phyloP scores from a whole-genome alignment of 2,888 invertebrate species.

The Drosophila austrosaltans region DNA sequence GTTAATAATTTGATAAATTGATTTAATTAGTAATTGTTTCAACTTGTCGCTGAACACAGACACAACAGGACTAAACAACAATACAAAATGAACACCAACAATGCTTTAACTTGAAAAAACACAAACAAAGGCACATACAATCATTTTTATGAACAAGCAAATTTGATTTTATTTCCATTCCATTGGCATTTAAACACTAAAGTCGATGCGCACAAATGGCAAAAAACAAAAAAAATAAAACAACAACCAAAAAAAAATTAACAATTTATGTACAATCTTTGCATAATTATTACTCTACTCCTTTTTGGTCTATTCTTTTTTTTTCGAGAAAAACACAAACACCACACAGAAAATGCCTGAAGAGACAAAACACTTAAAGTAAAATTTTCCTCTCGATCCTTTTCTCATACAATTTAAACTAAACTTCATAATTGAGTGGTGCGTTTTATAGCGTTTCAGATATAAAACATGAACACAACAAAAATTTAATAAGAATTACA shows the following conservation, averaged over 20 bases:
- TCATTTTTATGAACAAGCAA: slow-evolving; percentile 29
- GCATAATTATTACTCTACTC: slow-evolving; percentile 8
- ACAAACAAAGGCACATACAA: slow-evolving; percentile 20
- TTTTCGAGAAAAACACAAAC: slow-evolving; percentile 1
- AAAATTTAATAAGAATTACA: slow-evolving; percentile 27
- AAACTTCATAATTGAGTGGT: slow-evolving; percentile 67
- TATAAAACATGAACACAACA: slow-evolving; percentile 60
- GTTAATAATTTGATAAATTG: not conserved
- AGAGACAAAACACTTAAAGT: not conserved
- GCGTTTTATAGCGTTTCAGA: slow-evolving; percentile 70
- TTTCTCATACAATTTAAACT: not conserved
- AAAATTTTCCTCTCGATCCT: not conserved
- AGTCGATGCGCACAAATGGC: slow-evolving; percentile 67
- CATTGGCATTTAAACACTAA: slow-evolving; percentile 61
- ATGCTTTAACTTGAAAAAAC: not conserved
- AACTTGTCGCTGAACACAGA: not conserved
- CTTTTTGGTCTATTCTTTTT: not conserved
- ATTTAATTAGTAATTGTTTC: not conserved
- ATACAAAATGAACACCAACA: slow-evolving; percentile 14
- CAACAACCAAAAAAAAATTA: not conserved
- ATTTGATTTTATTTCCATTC: slow-evolving; percentile 31
- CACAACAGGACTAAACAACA: not conserved
- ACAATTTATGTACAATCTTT: slow-evolving; percentile 29
- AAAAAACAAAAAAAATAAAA: slow-evolving; percentile 26
- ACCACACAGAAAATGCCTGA: slow-evolving; percentile 24